Evolutionary conservation across 1,140 invertebrate genomes (phyloP).

Genomic region (Akabosia matsudoensis): DNA sequence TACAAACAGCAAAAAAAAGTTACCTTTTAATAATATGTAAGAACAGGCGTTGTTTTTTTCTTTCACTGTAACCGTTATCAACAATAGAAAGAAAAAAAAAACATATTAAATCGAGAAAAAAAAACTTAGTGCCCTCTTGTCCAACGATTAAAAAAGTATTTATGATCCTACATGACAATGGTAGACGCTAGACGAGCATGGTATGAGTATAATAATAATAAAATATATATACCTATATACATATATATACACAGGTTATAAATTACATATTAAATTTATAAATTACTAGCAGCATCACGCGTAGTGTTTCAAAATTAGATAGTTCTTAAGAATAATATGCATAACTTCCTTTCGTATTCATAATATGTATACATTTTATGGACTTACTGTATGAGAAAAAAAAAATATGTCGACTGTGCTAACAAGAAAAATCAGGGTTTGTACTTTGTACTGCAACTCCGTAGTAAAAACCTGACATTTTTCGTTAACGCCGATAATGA

Average conservation of each 20-base stretch:
- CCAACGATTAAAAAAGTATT: too few species aligned
- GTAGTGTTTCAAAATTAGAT: not conserved
- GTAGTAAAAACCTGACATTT: not conserved
- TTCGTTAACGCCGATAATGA: constrained; percentile 14
- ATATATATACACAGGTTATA: too few species aligned
- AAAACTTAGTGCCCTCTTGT: too few species aligned
- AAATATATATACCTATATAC: too few species aligned
- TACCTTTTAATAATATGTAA: too few species aligned
- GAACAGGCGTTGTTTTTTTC: too few species aligned
- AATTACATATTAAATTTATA: not conserved
- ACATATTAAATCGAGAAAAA: too few species aligned
- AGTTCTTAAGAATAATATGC: not conserved
- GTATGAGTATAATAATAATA: not conserved
- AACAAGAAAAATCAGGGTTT: constrained; percentile 16
- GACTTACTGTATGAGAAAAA: constrained; percentile 13
- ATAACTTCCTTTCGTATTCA: constrained; percentile 10
- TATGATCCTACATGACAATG: too few species aligned
- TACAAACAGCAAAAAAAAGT: too few species aligned
- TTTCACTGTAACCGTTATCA: too few species aligned
- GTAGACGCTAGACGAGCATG: not conserved
- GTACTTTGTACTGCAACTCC: constrained; percentile 18
- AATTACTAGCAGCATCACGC: not conserved
- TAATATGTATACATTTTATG: not conserved
- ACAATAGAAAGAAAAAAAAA: too few species aligned
- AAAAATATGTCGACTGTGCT: constrained; percentile 20